These are phyloP conservation scores for Drosophila ironensis DNA, from an alignment of 1,140 invertebrate genomes.

Conservation along the genomic window DNA sequence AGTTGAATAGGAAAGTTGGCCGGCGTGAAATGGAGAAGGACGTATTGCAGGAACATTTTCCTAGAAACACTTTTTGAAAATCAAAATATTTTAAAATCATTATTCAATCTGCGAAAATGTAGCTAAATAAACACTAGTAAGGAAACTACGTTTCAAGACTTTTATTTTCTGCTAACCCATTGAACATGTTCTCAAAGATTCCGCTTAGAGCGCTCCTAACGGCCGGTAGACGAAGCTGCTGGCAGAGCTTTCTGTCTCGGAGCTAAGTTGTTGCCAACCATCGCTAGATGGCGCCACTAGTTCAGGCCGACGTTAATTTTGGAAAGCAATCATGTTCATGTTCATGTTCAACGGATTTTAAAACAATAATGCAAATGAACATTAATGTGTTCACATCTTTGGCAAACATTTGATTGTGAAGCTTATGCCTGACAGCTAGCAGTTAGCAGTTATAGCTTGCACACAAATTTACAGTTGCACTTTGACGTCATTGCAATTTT, in stretches of 20 bases:
- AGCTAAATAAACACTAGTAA: too few species aligned
- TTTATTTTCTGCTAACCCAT: too few species aligned
- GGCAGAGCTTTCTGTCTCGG: background rate
- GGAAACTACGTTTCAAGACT: too few species aligned
- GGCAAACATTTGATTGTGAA: too few species aligned
- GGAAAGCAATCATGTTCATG: background rate
- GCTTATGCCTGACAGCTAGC: background rate
- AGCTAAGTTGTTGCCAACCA: background rate
- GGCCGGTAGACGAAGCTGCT: background rate
- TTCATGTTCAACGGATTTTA: background rate
- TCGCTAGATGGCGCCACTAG: background rate
- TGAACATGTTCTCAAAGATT: constrained; percentile 1
- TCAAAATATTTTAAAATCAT: background rate
- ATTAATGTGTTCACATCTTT: too few species aligned
- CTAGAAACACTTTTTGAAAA: background rate
- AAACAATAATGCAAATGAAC: too few species aligned
- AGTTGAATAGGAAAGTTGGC: constrained; percentile 31
- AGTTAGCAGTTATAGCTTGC: background rate
- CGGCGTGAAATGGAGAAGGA: background rate
- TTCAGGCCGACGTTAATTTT: constrained; percentile 1
- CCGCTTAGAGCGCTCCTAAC: background rate
- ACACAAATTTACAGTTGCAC: constrained; percentile 65
- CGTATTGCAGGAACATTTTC: too few species aligned
- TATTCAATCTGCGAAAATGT: too few species aligned
- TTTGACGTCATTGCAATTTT: constrained; percentile 70